Conservation (phyloP, 1,140 invertebrate genomes). For the Drosophila rhopaloa region DNA sequence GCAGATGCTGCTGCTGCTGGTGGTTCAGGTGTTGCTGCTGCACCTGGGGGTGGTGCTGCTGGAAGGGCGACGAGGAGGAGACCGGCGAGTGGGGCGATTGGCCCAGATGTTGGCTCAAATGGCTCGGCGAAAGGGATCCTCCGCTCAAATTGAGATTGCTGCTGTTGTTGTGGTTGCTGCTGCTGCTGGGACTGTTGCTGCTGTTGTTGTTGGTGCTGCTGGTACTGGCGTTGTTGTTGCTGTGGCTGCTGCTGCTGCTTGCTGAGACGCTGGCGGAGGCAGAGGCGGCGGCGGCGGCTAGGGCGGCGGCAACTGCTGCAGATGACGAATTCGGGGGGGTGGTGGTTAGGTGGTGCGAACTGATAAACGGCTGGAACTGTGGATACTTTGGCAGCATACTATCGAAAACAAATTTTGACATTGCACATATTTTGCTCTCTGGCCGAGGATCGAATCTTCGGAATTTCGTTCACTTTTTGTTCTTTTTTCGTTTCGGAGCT, state of each 20-base stretch:
- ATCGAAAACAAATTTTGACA: conserved; percentile 99
- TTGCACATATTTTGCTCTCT: conserved; percentile 87
- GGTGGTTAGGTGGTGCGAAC: conserved; percentile 86
- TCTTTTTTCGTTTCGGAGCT: conserved; percentile 19
- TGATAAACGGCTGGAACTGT: conserved; percentile 89
- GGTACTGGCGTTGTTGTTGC: conserved; percentile 82
- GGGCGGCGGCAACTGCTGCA: conserved; percentile 86
- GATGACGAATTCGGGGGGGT: conserved; percentile 85
- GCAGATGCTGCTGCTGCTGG: conserved; percentile 57
- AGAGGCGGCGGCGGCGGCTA: conserved; percentile 77
- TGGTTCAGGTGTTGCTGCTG: conserved; percentile 44
- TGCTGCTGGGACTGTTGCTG: conserved; percentile 41
- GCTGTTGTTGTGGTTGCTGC: conserved; percentile 84
- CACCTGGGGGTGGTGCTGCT: conserved; percentile 41
- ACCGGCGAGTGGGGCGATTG: conserved; percentile 79
- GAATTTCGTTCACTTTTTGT: conserved; percentile 24
- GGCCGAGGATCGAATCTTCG: conserved; percentile 62
- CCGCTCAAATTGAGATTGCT: conserved; percentile 85
- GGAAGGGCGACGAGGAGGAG: conserved; percentile 79
- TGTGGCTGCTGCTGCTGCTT: conserved; percentile 84
- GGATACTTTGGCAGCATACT: conserved; percentile 98
- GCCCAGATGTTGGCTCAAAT: conserved; percentile 66
- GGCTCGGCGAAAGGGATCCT: conserved; percentile 69
- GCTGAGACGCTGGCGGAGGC: conserved; percentile 82
- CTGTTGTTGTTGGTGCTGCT: conserved; percentile 77